Percentiles rank a stretch among this genome's conserved stretches.
phyloP scores from a whole-genome alignment of 2,888 invertebrate genomes.

The Brenthis daphne region DNA sequence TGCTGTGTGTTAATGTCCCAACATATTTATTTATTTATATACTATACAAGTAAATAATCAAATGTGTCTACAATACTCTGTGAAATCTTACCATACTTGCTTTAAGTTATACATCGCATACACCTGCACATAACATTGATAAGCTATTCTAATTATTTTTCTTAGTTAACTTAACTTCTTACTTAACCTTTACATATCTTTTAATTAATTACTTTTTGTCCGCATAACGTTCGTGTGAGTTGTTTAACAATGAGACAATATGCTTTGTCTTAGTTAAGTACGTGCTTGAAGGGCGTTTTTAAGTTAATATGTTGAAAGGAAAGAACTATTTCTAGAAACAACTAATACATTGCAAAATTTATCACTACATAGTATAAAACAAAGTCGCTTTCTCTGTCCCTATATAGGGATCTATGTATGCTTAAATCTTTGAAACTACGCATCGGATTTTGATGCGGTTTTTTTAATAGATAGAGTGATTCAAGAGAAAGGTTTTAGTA shows the following conservation, averaged over 20 bases:
- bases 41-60: no score
- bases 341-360: not conserved
- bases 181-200: constrained; percentile 11
- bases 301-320: not conserved
- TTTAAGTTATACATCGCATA: no score
- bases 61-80: no score
- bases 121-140: no score
- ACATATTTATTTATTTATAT: no score
- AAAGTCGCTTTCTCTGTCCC: no score
- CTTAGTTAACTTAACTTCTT: constrained; percentile 8
- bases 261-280: constrained; percentile 53
- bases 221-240: constrained; percentile 42
- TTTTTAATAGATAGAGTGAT: no score
- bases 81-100: no score
- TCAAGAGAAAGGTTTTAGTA: no score
- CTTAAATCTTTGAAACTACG: not conserved
- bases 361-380: not conserved
- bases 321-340: constrained; percentile 19
- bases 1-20: no score
- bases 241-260: constrained; percentile 64
- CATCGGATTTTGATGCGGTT: no score
- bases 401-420: not conserved
- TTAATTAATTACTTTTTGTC: constrained; percentile 46
- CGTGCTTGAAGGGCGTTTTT: constrained; percentile 25
- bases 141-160: no score